phyloP scores from a whole-genome alignment of 2,888 invertebrate genomes.

The Melanargia galathea region DNA sequence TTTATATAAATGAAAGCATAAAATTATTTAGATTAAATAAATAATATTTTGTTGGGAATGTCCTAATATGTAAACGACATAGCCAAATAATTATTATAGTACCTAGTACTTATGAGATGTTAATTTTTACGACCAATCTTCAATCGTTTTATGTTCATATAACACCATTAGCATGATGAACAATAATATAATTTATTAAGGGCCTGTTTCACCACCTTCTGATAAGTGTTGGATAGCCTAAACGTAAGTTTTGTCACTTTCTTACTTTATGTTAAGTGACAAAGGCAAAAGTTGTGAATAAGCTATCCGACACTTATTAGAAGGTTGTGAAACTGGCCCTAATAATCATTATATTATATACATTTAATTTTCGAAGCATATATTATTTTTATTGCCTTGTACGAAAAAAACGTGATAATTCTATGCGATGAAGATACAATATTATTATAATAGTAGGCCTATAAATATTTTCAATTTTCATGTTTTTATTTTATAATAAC shows the following conservation, averaged over 20 bases:
- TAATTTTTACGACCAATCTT: background rate
- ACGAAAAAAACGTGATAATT: slow-evolving; percentile 12
- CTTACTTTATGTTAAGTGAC: too few species aligned
- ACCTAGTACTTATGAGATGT: background rate
- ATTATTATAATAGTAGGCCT: slow-evolving; percentile 21
- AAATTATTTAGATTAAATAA: background rate
- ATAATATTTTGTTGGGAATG: slow-evolving; percentile 4
- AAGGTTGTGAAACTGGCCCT: too few species aligned
- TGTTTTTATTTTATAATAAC: slow-evolving; percentile 5
- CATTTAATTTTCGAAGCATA: slow-evolving; percentile 9
- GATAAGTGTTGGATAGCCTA: too few species aligned
- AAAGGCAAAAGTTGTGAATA: too few species aligned
- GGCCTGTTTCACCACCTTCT: too few species aligned
- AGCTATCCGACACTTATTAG: too few species aligned
- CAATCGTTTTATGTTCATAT: slow-evolving; percentile 11
- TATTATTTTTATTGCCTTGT: slow-evolving; percentile 16
- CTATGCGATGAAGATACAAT: slow-evolving; percentile 13
- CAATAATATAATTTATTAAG: slow-evolving; percentile 6
- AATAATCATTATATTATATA: slow-evolving; percentile 16
- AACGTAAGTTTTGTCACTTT: too few species aligned
- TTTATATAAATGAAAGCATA: background rate
- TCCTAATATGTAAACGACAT: slow-evolving; percentile 5
- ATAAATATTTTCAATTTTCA: slow-evolving; percentile 6
- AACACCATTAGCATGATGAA: background rate
- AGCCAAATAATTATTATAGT: slow-evolving; percentile 2